A percentile compares a stretch with the other conserved stretches of the same genome.
Conservation (phyloP, 1,140 invertebrate genomes). For the Heliothis subflexa region DNA sequence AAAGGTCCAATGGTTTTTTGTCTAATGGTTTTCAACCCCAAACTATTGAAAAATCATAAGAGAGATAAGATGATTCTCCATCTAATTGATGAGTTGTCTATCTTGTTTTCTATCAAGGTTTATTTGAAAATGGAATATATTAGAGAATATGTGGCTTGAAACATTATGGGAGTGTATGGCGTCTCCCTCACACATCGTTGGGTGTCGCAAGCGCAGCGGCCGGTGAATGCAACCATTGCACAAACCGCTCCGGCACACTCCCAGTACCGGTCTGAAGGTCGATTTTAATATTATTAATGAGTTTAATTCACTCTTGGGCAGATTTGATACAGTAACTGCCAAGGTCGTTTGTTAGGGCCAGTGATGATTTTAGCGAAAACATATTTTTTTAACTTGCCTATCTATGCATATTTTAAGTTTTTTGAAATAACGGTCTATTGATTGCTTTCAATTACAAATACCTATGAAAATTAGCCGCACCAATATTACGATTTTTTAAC, state of each 20-base stretch:
- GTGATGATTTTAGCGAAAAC: not conserved
- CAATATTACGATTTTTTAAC: too few relatives aligned
- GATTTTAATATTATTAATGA: constrained; percentile 18
- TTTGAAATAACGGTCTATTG: too few relatives aligned
- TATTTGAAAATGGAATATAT: too few relatives aligned
- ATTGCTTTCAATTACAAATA: too few relatives aligned
- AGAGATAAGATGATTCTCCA: too few relatives aligned
- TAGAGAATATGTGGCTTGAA: constrained; percentile 1
- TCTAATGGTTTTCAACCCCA: too few relatives aligned
- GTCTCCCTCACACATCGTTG: constrained; percentile 54
- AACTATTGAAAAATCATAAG: too few relatives aligned
- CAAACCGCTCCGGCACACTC: constrained; percentile 45
- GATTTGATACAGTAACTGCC: constrained; percentile 16
- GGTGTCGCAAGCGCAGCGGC: constrained; percentile 58
- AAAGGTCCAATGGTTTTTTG: too few relatives aligned
- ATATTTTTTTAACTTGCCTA: not conserved
- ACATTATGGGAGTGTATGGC: constrained; percentile 23
- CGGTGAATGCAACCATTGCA: constrained; percentile 67
- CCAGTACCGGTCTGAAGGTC: constrained; percentile 41
- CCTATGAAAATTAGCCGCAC: too few relatives aligned
- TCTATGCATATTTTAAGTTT: not conserved
- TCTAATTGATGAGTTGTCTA: too few relatives aligned
- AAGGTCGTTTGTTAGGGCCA: not conserved
- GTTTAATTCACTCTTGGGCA: not conserved
- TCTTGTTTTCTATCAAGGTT: too few relatives aligned